Percentiles rank a stretch among this genome's conserved stretches.
phyloP scores from a whole-genome alignment of 2,797 vertebrate species.

The Danio kyathit region DNA sequence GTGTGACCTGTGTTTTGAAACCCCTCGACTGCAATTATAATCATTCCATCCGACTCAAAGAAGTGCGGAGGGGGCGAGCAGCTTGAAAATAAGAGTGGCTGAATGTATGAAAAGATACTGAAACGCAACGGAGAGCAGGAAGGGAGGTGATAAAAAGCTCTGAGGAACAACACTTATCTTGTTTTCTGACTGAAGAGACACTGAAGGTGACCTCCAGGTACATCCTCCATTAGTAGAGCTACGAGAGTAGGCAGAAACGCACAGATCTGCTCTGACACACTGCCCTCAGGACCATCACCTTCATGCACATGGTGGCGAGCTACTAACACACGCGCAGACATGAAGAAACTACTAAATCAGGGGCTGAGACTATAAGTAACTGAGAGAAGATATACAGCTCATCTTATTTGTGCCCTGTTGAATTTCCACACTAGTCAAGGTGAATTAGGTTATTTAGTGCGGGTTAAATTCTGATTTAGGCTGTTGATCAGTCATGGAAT shows the following conservation, averaged over 20 bases:
- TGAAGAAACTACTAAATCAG: not conserved
- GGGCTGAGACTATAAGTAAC: conserved; percentile 5
- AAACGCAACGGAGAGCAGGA: not conserved
- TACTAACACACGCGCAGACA: not conserved
- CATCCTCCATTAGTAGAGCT: conserved; percentile 39
- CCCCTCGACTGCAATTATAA: conserved; percentile 22
- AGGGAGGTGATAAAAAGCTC: conserved; percentile 19
- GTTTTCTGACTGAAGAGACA: conserved; percentile 36
- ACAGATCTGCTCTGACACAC: conserved; percentile 38
- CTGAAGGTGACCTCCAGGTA: conserved; percentile 38
- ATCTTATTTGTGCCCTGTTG: not conserved
- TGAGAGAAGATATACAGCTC: not conserved
- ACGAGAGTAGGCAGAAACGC: conserved; percentile 29
- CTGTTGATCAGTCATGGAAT: not conserved
- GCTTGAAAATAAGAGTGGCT: no score
- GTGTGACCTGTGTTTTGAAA: conserved; percentile 21
- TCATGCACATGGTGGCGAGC: not conserved
- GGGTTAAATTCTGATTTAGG: not conserved
- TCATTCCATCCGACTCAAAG: not conserved
- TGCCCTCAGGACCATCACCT: conserved; percentile 18
- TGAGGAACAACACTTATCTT: conserved; percentile 38
- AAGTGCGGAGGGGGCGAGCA: conserved; percentile 6
- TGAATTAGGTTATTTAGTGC: not conserved
- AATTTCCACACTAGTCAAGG: not conserved
- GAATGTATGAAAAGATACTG: conserved; percentile 18